Evolutionary conservation across 2,797 vertebrate species (phyloP).

Genomic region (Silurus aristotelis): DNA sequence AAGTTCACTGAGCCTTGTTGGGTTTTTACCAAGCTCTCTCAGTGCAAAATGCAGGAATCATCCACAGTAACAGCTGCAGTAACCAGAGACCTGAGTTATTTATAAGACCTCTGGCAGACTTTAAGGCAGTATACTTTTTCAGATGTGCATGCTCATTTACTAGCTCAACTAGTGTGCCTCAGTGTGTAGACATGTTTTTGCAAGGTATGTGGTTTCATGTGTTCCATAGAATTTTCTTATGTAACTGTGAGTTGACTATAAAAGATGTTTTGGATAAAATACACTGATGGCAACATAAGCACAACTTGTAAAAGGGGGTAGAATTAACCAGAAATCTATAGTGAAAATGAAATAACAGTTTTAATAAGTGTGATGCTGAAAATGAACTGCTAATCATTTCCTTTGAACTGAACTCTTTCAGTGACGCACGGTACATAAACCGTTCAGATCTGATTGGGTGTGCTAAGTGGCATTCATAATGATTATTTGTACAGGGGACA

Average conservation of each 20-base stretch:
- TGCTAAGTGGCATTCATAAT: background rate
- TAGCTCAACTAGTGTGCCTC: constrained; percentile 16
- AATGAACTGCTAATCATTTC: background rate
- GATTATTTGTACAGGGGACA: background rate
- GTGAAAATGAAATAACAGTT: background rate
- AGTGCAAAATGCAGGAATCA: constrained; percentile 58
- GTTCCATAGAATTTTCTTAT: background rate
- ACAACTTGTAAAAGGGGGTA: background rate
- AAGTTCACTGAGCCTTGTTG: constrained; percentile 26
- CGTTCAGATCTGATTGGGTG: background rate
- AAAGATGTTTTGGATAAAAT: background rate
- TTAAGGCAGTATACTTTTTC: constrained; percentile 56
- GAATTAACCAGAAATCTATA: background rate
- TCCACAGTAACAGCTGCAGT: constrained; percentile 65
- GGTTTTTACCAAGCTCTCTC: constrained; percentile 45
- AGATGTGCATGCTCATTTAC: constrained; percentile 42
- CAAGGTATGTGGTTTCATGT: background rate
- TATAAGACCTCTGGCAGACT: constrained; percentile 59
- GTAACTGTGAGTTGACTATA: background rate
- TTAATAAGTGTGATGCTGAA: background rate
- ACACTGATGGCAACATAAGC: background rate
- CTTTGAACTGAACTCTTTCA: constrained; percentile 8
- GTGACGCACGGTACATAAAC: background rate
- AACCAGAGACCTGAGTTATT: constrained; percentile 63
- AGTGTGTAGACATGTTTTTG: background rate